These are phyloP conservation scores for Progne subis DNA, from an alignment of 2,113 vertebrate species.

Conservation along the genomic window DNA sequence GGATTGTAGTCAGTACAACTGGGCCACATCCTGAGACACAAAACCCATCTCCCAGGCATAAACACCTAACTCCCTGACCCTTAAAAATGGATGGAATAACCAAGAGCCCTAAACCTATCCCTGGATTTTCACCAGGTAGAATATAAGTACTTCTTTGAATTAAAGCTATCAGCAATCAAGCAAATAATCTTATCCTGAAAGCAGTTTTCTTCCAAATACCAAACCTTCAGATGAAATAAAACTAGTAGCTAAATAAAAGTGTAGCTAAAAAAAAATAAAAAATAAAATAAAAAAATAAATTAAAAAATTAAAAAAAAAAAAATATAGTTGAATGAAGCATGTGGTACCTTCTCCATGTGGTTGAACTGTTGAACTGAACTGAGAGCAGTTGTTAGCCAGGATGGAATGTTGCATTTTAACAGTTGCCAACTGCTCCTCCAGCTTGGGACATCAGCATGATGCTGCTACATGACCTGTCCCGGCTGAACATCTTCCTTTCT, in stretches of 20 bases:
- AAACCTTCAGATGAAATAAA: constrained; percentile 48
- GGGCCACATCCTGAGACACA: not conserved
- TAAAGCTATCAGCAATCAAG: not conserved
- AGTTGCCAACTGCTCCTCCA: constrained; percentile 59
- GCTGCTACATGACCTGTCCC: constrained; percentile 34
- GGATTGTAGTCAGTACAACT: not conserved
- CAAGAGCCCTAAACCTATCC: not conserved
- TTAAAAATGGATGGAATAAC: not conserved
- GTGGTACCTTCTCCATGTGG: constrained; percentile 72
- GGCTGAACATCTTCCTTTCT: not conserved
- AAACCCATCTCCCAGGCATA: not conserved
- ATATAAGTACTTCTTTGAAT: not conserved
- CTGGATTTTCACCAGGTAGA: not conserved
- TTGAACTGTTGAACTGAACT: constrained; percentile 36
- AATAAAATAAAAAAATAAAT: too few species aligned
- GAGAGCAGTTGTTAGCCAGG: constrained; percentile 64
- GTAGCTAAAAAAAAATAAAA: not conserved
- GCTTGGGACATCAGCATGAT: constrained; percentile 61
- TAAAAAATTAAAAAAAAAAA: not conserved
- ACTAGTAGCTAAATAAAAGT: not conserved
- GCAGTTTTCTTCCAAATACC: not conserved
- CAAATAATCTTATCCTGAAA: not conserved
- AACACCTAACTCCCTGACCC: not conserved
- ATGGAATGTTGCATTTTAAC: constrained; percentile 60
- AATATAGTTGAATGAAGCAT: not conserved